Conservation (phyloP, 2,797 vertebrate genomes). For the Erethizon dorsatum region DNA sequence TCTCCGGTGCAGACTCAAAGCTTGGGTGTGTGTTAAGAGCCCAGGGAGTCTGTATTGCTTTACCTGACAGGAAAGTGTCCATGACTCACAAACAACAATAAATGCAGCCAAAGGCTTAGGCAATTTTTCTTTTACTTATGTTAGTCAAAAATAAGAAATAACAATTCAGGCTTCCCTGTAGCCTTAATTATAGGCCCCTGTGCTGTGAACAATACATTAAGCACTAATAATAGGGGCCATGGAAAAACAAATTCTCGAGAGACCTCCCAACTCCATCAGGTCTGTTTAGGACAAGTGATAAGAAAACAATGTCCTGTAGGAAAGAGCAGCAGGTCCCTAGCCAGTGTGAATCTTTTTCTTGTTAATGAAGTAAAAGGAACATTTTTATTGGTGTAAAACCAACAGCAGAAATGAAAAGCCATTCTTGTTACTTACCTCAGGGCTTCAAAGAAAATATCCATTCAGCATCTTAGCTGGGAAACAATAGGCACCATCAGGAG, state of each 20-base stretch:
- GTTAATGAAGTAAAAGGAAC: constrained; percentile 78
- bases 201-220: not conserved
- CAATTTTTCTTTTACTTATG: not conserved
- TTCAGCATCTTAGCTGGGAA: not conserved
- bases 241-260: constrained; percentile 3
- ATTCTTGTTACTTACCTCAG: constrained; percentile 67
- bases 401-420: constrained; percentile 74
- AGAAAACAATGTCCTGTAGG: constrained; percentile 30
- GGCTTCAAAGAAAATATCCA: constrained; percentile 60
- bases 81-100: not conserved
- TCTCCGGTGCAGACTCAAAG: not conserved
- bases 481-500: constrained; percentile 31
- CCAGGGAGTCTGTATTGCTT: not conserved
- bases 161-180: not conserved
- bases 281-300: constrained; percentile 59
- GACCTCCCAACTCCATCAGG: constrained; percentile 6
- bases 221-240: not conserved
- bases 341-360: constrained; percentile 51
- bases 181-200: constrained; percentile 66
- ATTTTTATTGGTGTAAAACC: constrained; percentile 60
- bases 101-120: not conserved
- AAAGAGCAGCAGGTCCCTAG: constrained; percentile 19
- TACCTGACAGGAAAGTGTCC: not conserved
- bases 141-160: constrained; percentile 70
- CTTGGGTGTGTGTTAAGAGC: not conserved